These are phyloP conservation scores for Varroa destructor DNA, from an alignment of 1,140 invertebrate genomes.

Conservation along the genomic window DNA sequence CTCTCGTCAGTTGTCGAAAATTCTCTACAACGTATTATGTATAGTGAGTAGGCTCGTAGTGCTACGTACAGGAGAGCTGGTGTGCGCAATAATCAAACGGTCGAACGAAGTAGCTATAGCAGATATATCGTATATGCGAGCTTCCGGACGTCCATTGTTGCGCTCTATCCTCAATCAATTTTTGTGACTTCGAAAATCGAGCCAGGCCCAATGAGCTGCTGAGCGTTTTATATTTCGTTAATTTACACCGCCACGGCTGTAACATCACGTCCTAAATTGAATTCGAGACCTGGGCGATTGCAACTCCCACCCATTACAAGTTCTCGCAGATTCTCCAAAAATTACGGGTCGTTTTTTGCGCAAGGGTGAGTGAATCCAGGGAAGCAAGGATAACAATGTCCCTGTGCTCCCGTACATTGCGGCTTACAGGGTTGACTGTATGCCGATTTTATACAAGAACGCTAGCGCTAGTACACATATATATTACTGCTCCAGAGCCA, in stretches of 20 bases:
- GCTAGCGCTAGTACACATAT: constrained; percentile 31
- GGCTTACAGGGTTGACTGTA: constrained; percentile 12
- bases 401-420: constrained; percentile 32
- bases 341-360: constrained; percentile 46
- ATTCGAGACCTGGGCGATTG: constrained; percentile 46
- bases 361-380: constrained; percentile 50
- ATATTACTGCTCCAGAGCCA: constrained; percentile 38
- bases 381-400: constrained; percentile 43
- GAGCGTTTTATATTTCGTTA: constrained; percentile 35
- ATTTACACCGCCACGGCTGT: constrained; percentile 54
- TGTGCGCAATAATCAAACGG: not conserved
- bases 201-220: constrained; percentile 10
- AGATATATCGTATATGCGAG: constrained; percentile 1
- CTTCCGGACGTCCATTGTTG: not conserved
- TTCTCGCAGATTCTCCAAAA: constrained; percentile 44
- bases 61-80: constrained; percentile 1
- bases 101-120: not conserved
- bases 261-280: constrained; percentile 53
- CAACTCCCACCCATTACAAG: constrained; percentile 51
- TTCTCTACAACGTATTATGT: too few relatives aligned
- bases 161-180: not conserved
- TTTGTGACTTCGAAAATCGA: not conserved
- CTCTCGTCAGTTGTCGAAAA: too few relatives aligned
- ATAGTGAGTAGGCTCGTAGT: too few relatives aligned
- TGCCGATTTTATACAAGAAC: not conserved